Evolutionary conservation across 2,113 vertebrate species (phyloP).

Genomic region (Leptosomus discolor): DNA sequence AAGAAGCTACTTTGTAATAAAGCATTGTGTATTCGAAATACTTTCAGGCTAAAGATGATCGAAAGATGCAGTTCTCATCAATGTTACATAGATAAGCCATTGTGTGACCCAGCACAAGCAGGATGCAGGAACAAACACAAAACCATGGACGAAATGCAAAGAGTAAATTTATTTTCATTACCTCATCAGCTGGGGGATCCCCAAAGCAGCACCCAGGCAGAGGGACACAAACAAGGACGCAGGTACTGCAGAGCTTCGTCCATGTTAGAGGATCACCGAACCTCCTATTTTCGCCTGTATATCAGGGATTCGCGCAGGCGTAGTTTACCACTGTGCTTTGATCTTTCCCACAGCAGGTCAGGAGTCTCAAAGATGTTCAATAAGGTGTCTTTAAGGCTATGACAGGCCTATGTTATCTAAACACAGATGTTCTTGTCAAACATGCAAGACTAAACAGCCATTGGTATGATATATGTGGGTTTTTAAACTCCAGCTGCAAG

Average conservation of each 20-base stretch:
- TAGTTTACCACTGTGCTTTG: neutral
- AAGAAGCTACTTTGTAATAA: neutral
- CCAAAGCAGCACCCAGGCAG: neutral
- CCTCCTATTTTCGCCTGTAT: neutral
- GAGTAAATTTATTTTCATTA: neutral
- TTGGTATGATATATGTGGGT: neutral
- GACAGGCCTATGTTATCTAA: neutral
- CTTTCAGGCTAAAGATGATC: neutral
- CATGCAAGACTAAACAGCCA: neutral
- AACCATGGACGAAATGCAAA: neutral
- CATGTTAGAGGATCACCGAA: neutral
- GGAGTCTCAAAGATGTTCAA: neutral
- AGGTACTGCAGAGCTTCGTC: too few relatives aligned
- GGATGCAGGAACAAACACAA: neutral
- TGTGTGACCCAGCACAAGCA: neutral
- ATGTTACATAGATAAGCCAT: neutral
- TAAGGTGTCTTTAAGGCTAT: neutral
- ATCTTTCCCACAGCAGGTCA: neutral
- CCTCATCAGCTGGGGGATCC: neutral
- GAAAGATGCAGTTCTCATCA: neutral
- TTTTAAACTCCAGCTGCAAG: neutral
- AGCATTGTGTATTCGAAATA: neutral
- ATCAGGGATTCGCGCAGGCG: neutral
- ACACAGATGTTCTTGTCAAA: neutral
- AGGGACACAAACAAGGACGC: neutral